Conservation (phyloP, 2,888 invertebrate species). For the Nudaria mundana region DNA sequence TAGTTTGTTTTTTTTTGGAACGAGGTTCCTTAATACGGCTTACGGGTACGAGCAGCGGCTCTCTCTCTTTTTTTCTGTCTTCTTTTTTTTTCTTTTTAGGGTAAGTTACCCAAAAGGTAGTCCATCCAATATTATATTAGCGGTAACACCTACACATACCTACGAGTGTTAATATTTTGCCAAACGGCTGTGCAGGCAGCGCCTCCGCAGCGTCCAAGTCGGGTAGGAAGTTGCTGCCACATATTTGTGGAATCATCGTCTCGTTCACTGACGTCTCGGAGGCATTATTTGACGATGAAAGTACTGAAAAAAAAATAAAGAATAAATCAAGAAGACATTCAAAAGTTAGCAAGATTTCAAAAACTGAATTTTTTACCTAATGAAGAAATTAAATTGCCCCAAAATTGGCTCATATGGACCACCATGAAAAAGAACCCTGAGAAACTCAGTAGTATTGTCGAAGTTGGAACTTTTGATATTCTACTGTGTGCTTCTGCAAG, state of each 20-base stretch:
- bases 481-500: conserved; percentile 82
- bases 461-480: conserved; percentile 70
- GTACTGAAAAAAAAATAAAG: conserved; percentile 60
- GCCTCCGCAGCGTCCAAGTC: conserved; percentile 64
- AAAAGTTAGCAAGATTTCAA: background rate
- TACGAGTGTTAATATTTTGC: conserved; percentile 80
- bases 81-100: conserved; percentile 70
- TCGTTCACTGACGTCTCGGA: conserved; percentile 64
- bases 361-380: conserved; percentile 53
- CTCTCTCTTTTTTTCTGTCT: too few relatives aligned
- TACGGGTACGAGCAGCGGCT: too few relatives aligned
- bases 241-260: conserved; percentile 57
- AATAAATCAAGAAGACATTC: too few relatives aligned
- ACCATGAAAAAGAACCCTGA: conserved; percentile 88
- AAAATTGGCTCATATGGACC: conserved; percentile 85
- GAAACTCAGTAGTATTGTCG: conserved; percentile 83
- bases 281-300: conserved; percentile 67
- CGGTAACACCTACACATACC: too few relatives aligned
- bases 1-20: too few relatives aligned
- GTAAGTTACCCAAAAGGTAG: conserved; percentile 53
- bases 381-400: conserved; percentile 86
- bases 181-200: conserved; percentile 70
- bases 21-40: too few relatives aligned
- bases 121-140: too few relatives aligned
- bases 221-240: conserved; percentile 76